Evolutionary conservation across 2,113 vertebrate species (phyloP), one percentile per base, ranked within the genome.

Genomic region (Gnathonemus longibarbis): DNA sequence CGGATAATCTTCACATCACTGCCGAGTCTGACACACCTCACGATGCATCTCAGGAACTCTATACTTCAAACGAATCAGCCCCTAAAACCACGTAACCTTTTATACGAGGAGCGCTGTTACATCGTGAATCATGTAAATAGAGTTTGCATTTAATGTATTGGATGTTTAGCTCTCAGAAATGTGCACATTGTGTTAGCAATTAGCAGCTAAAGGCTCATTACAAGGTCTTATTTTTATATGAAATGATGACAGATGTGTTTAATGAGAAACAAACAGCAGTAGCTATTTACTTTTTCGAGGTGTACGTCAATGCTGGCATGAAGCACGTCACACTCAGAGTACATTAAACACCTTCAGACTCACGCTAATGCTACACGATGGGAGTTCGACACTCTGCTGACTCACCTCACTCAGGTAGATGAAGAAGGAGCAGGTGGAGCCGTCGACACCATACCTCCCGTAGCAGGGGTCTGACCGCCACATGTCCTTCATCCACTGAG

Each of bases 371-470:
- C 66, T 50, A 42, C 1, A 35, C 46, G 5, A 3, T 1, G 15
- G n/a, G 24, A 24, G 45, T 24, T 46, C 19, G 56, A 19, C 50
- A 45, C 19, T 66, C 39, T 5, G 6, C 27, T 0, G 1, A 94
- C 97, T 97, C 91, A 99, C 98, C 98, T 99, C 98, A 93, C 98
- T 99, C 94, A 99, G 98, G 97, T 99, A 99, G 96, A 99, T 99
- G 96, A 99, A 98, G 94, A 97, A 99, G 90, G 98, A 99, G 94
- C 98, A 99, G 0, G 96, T 96, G 93, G 98, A 98, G 11, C 98
- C 98, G 46, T 99, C 98, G 87, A 99, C 98, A 31, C 98, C 98
- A 0, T 99, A 99, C 92, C 96, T 98, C 35, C 94, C 93, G 0
- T 99, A 99, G 95, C 98, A 99, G 91, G 97, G 94, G 94, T 99